phyloP scores from a whole-genome alignment of 2,113 vertebrate species.

The Ovis canadensis region DNA sequence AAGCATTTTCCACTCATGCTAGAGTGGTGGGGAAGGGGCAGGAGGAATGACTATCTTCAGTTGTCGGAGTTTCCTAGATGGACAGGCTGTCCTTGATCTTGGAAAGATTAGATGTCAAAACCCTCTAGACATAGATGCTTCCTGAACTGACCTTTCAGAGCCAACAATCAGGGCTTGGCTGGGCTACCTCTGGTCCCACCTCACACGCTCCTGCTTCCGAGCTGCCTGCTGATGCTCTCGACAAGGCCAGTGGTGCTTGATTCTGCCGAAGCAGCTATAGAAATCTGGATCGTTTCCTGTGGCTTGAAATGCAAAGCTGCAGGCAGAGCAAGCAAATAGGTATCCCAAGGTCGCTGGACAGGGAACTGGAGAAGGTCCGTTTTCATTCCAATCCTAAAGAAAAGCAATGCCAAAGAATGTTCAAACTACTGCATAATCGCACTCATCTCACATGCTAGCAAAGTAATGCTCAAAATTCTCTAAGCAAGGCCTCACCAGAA shows the following conservation, averaged over 20 bases:
- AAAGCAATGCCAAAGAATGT: too few relatives aligned
- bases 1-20: not conserved
- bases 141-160: not conserved
- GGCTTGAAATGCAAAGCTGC: not conserved
- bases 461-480: too few relatives aligned
- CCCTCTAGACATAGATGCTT: not conserved
- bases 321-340: not conserved
- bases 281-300: not conserved
- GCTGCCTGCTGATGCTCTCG: not conserved
- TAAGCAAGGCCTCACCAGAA: too few relatives aligned
- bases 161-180: not conserved
- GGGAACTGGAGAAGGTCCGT: not conserved
- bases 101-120: not conserved
- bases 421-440: too few relatives aligned
- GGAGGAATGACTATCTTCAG: not conserved
- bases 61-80: not conserved
- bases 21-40: not conserved
- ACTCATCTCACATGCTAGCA: too few relatives aligned
- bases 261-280: not conserved
- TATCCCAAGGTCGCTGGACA: not conserved
- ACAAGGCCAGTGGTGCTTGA: not conserved
- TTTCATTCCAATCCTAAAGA: not conserved
- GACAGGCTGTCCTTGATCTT: not conserved
- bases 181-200: not conserved
- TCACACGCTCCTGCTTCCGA: rapidly evolving